A percentile compares a stretch with the other conserved stretches of the same genome.
phyloP scores from a whole-genome alignment of 2,888 invertebrate species.

The Brachypalpus laphriformis region DNA sequence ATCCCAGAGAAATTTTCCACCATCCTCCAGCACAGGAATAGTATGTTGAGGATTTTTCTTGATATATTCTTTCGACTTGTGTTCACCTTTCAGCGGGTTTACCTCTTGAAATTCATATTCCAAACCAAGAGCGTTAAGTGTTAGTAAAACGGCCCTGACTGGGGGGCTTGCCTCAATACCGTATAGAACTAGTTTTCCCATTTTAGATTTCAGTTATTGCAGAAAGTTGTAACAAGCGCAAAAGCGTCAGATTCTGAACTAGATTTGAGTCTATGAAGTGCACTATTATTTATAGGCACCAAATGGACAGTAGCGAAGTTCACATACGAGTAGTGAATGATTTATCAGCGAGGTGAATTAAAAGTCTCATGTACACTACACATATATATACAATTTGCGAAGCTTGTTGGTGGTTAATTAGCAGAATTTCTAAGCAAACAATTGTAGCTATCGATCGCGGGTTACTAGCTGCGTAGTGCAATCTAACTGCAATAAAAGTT shows the following conservation, averaged over 20 bases:
- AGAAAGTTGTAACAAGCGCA: no score
- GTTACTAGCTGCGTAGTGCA: no score
- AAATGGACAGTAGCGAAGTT: no score
- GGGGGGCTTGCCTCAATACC: constrained; percentile 79
- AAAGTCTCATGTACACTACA: no score
- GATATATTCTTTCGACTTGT: constrained; percentile 76
- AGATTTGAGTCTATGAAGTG: background rate
- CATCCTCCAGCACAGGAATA: constrained; percentile 79
- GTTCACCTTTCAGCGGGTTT: constrained; percentile 77
- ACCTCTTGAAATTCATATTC: constrained; percentile 78
- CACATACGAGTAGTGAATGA: no score
- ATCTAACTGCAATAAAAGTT: no score
- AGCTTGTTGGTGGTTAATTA: no score
- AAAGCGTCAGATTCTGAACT: background rate
- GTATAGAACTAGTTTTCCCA: constrained; percentile 79
- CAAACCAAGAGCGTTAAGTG: constrained; percentile 77
- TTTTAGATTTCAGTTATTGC: constrained; percentile 1
- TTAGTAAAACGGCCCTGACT: constrained; percentile 78
- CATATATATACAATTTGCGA: no score
- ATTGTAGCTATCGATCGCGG: no score
- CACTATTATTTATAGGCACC: no score
- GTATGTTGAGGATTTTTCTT: constrained; percentile 81
- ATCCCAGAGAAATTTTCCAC: constrained; percentile 79
- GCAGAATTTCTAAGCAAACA: no score
- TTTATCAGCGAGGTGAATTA: no score